A percentile compares a stretch with the other conserved stretches of the same genome.
Conservation (phyloP, 2,888 invertebrate species). For the Amphimallon solstitiale region DNA sequence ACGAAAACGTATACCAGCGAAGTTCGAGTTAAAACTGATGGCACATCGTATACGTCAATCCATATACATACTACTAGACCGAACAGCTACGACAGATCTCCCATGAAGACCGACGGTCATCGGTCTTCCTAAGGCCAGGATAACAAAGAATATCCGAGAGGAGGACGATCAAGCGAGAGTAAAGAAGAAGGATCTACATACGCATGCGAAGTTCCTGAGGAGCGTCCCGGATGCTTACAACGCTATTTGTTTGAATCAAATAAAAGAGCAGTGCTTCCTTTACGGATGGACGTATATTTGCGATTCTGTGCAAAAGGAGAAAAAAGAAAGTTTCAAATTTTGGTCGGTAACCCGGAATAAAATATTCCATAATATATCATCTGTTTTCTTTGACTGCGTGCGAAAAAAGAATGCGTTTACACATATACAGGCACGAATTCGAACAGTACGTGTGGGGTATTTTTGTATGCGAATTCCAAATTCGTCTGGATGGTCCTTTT, state of each 20-base stretch:
- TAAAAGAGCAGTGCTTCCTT: constrained; percentile 6
- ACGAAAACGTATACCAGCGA: neutral
- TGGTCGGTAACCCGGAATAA: neutral
- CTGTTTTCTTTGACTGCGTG: neutral
- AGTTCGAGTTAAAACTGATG: too few relatives aligned
- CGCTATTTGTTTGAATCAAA: constrained; percentile 31
- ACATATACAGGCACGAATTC: too few relatives aligned
- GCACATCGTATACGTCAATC: too few relatives aligned
- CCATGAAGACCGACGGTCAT: constrained; percentile 12
- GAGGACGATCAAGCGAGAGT: neutral
- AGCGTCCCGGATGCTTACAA: constrained; percentile 10
- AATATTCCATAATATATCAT: constrained; percentile 8
- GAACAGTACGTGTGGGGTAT: too few relatives aligned
- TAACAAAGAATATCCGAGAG: neutral
- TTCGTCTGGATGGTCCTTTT: too few relatives aligned
- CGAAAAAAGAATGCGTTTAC: neutral
- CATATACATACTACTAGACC: too few relatives aligned
- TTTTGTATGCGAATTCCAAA: too few relatives aligned
- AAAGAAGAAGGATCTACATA: neutral
- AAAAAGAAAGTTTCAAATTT: constrained; percentile 2
- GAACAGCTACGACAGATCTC: neutral
- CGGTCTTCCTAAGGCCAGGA: neutral
- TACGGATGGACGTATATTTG: neutral
- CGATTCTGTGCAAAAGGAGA: neutral
- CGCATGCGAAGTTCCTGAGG: neutral